Evolutionary conservation across 30 jellyfish, hydroid and myxozoan genomes (phyloP).

Genomic region (Aurelia coerulea): DNA sequence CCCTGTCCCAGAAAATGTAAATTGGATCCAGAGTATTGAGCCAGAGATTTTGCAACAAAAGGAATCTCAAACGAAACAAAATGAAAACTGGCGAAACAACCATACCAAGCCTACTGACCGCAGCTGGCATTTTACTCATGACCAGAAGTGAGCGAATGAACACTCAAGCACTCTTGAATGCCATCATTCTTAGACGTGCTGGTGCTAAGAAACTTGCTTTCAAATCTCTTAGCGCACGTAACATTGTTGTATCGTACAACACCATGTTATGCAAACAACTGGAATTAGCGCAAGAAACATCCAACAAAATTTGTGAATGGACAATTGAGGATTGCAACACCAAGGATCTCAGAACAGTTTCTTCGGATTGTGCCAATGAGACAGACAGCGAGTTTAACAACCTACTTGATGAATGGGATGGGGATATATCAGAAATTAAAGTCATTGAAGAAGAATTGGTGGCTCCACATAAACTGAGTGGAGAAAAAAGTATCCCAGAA

Average conservation of each 20-base stretch:
- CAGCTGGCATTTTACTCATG: constrained; percentile 2
- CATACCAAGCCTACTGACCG: neutral
- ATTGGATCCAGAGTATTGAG: constrained; percentile 33
- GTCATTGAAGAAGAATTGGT: constrained; percentile 16
- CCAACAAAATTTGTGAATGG: constrained; percentile 1
- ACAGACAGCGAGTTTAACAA: neutral
- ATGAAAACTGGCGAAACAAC: neutral
- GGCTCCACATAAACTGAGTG: constrained; percentile 12
- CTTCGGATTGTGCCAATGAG: neutral
- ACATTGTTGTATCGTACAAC: neutral
- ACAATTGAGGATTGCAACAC: constrained; percentile 1
- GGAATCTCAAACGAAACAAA: neutral
- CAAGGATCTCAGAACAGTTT: neutral
- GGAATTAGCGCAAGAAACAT: neutral
- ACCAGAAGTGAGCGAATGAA: neutral
- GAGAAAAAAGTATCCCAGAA: constrained; percentile 10
- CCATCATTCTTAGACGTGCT: constrained; percentile 7
- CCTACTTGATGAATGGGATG: constrained; percentile 24
- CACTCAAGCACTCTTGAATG: neutral
- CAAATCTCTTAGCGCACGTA: too few relatives aligned
- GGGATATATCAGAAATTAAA: constrained; percentile 2
- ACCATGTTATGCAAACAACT: neutral
- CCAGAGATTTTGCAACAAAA: constrained; percentile 23
- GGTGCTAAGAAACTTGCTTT: constrained; percentile 3
- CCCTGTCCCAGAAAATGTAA: constrained; percentile 36